Evolutionary conservation across 2,888 invertebrate species (phyloP).

Genomic region (Drosophila kuntzei): DNA sequence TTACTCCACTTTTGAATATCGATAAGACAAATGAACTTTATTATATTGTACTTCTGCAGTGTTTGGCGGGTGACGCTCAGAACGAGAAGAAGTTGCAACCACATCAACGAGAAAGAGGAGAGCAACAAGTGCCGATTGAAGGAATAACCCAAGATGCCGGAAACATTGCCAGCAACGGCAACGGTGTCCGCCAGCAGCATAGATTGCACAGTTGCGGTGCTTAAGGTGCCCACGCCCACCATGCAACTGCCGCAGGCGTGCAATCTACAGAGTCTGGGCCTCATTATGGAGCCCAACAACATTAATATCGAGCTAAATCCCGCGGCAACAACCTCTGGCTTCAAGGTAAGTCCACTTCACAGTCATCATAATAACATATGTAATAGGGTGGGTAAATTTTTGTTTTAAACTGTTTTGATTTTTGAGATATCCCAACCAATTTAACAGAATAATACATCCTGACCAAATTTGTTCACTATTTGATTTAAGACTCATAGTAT

Average conservation of each 20-base stretch:
- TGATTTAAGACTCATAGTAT: no score
- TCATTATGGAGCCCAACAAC: conserved; percentile 75
- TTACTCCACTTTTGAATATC: background rate
- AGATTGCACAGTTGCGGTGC: conserved; percentile 76
- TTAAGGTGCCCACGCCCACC: conserved; percentile 72
- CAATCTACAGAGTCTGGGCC: conserved; percentile 71
- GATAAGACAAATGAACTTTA: background rate
- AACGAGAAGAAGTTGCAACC: conserved; percentile 2
- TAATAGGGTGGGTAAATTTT: no score
- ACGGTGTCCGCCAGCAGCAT: conserved; percentile 74
- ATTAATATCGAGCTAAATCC: conserved; percentile 73
- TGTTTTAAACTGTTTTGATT: no score
- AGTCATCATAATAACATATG: background rate
- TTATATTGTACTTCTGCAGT: conserved; percentile 27
- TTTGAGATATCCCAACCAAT: no score
- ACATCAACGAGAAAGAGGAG: background rate
- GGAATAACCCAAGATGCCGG: conserved; percentile 61
- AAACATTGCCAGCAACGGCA: conserved; percentile 75
- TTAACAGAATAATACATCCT: no score
- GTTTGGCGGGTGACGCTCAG: conserved; percentile 21
- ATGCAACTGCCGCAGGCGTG: conserved; percentile 71
- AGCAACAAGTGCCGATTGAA: conserved; percentile 1
- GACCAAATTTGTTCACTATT: no score
- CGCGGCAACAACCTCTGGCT: conserved; percentile 54
- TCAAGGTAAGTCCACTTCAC: conserved; percentile 60